These are phyloP conservation scores for Prionailurus bengalensis DNA, from an alignment of 2,113 vertebrate species.

Conservation along the genomic window DNA sequence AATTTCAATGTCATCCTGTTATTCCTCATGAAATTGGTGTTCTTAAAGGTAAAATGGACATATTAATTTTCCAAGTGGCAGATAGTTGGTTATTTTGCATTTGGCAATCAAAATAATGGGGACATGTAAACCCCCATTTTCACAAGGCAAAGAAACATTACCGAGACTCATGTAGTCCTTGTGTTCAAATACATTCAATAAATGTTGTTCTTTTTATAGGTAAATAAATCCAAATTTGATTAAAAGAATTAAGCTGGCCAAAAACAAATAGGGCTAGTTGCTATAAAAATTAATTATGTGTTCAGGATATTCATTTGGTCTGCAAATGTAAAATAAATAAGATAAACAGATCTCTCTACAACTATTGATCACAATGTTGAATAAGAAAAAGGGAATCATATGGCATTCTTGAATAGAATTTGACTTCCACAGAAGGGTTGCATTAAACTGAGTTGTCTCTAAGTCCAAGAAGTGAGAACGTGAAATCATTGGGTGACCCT, in stretches of 20 bases:
- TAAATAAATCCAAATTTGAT: background rate
- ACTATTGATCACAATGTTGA: background rate
- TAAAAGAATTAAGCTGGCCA: background rate
- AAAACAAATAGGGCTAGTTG: background rate
- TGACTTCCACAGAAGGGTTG: background rate
- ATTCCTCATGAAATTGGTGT: background rate
- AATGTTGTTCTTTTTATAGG: background rate
- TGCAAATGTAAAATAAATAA: background rate
- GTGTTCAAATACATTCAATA: background rate
- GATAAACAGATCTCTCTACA: background rate
- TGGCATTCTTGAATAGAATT: background rate
- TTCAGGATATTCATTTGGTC: background rate
- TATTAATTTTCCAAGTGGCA: background rate
- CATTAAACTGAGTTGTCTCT: slow-evolving; percentile 29
- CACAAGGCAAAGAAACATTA: background rate
- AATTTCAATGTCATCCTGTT: background rate
- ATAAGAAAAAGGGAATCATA: background rate
- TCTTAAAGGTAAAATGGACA: background rate
- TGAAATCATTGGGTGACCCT: slow-evolving; percentile 20
- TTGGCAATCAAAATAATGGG: background rate
- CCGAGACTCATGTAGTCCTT: background rate
- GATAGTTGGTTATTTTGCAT: background rate
- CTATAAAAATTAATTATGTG: slow-evolving; percentile 49
- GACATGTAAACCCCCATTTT: background rate
- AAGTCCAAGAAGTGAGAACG: background rate